Evolutionary conservation across 2,113 vertebrate genomes (phyloP).

Genomic region (Triplophysa siluroides): DNA sequence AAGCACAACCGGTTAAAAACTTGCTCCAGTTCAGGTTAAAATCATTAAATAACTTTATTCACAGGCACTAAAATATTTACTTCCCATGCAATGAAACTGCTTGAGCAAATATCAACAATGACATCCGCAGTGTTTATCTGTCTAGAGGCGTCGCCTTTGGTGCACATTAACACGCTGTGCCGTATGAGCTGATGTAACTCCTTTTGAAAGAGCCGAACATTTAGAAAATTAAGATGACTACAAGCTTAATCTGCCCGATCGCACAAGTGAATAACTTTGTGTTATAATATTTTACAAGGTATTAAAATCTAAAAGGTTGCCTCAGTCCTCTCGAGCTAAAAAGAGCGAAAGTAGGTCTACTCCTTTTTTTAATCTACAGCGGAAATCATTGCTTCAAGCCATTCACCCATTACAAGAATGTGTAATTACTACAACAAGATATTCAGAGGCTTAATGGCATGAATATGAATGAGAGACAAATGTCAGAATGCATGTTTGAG

Average conservation of each 20-base stretch:
- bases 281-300: constrained; percentile 38
- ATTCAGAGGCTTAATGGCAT: constrained; percentile 19
- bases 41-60: neutral
- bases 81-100: constrained; percentile 11
- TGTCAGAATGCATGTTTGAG: constrained; percentile 9
- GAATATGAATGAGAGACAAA: constrained; percentile 28
- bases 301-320: constrained; percentile 27
- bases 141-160: constrained; percentile 35
- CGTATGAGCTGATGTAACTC: constrained; percentile 24
- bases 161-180: constrained; percentile 16
- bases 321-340: constrained; percentile 12
- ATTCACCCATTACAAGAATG: neutral
- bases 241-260: constrained; percentile 18
- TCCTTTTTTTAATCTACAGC: constrained; percentile 7
- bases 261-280: constrained; percentile 20
- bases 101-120: constrained; percentile 38
- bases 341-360: neutral
- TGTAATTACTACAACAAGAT: constrained; percentile 25
- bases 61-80: neutral
- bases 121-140: constrained; percentile 24
- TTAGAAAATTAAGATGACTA: constrained; percentile 41
- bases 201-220: constrained; percentile 17
- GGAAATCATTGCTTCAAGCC: constrained; percentile 27
- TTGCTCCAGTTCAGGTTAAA: neutral
- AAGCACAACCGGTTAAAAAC: neutral